Conservation (phyloP, 2,888 invertebrate species). For the Escarpia spicata region DNA sequence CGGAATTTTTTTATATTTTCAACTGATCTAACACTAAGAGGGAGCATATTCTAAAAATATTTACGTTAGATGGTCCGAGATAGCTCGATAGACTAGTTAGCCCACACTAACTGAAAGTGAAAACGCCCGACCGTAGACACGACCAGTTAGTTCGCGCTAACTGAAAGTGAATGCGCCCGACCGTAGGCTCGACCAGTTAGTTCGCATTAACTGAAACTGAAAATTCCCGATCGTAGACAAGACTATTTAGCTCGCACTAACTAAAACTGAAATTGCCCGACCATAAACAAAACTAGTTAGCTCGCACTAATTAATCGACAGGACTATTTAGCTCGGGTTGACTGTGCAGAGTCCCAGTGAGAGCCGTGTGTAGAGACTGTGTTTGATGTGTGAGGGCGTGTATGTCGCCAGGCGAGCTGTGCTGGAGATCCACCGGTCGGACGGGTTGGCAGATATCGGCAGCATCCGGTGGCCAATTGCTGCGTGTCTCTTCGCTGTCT, state of each 20-base stretch:
- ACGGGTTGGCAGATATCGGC: constrained; percentile 58
- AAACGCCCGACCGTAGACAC: too few relatives aligned
- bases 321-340: not conserved
- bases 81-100: too few relatives aligned
- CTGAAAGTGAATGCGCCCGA: not conserved
- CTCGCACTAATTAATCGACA: not conserved
- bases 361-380: not conserved
- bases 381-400: not conserved
- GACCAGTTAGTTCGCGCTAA: not conserved
- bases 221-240: too few relatives aligned
- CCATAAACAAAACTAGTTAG: too few relatives aligned
- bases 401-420: constrained; percentile 52
- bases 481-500: constrained; percentile 60
- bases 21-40: too few relatives aligned
- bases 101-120: too few relatives aligned
- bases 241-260: too few relatives aligned
- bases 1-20: too few relatives aligned
- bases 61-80: too few relatives aligned
- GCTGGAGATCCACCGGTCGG: constrained; percentile 56
- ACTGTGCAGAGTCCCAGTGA: not conserved
- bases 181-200: not conserved
- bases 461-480: constrained; percentile 62
- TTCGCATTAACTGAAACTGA: not conserved
- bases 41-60: too few relatives aligned
- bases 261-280: too few relatives aligned